A percentile compares a stretch with the other conserved stretches of the same genome.
Conservation (phyloP, 2,113 vertebrate species). For the Synchiropus splendidus region DNA sequence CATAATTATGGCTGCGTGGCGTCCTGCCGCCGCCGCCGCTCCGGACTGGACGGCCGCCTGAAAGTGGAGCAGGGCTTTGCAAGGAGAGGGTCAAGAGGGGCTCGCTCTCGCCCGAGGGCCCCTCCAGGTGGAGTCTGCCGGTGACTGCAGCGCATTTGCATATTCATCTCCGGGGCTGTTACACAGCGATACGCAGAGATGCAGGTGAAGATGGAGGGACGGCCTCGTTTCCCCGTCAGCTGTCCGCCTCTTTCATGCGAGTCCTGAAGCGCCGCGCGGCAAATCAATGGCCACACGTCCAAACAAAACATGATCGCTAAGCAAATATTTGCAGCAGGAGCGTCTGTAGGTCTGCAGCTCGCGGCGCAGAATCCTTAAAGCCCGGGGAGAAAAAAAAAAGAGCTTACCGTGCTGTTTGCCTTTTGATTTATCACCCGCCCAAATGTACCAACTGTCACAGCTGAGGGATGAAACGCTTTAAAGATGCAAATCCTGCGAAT, state of each 20-base stretch:
- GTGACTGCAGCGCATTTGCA: constrained; percentile 28
- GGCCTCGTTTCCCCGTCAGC: too few relatives aligned
- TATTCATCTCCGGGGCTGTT: too few relatives aligned
- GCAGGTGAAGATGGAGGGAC: too few relatives aligned
- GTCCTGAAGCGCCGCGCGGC: constrained; percentile 29
- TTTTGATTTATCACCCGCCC: constrained; percentile 46
- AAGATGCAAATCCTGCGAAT: constrained; percentile 23
- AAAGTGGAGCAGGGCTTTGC: constrained; percentile 4
- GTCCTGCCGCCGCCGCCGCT: constrained; percentile 1
- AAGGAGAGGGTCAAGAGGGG: constrained; percentile 6
- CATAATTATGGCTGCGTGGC: constrained; percentile 7
- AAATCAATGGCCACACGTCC: constrained; percentile 55
- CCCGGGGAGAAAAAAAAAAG: constrained; percentile 44
- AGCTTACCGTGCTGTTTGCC: constrained; percentile 48
- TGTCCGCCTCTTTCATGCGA: too few relatives aligned
- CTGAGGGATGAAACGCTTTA: constrained; percentile 24
- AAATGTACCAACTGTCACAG: constrained; percentile 49
- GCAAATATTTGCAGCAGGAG: constrained; percentile 63
- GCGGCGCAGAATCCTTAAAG: constrained; percentile 43
- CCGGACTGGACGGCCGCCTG: not conserved
- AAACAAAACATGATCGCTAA: constrained; percentile 57
- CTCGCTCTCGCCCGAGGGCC: constrained; percentile 3
- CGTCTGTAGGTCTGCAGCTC: constrained; percentile 36
- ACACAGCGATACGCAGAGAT: too few relatives aligned
- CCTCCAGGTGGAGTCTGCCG: constrained; percentile 34